These are phyloP conservation scores for Dasypolia templi DNA, from an alignment of 2,888 invertebrate species.

Conservation along the genomic window DNA sequence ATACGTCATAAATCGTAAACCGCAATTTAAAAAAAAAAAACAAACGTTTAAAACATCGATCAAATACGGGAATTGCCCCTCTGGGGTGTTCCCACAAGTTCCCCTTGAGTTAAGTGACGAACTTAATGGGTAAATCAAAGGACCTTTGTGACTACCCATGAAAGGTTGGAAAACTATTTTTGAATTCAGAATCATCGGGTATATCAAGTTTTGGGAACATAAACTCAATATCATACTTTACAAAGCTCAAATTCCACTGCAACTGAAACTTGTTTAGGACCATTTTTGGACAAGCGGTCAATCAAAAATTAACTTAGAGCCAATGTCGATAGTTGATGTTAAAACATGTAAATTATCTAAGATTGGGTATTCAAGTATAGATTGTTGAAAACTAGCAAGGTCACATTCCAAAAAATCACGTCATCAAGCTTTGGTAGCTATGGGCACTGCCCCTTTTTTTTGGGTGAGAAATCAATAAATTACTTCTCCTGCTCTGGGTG, in stretches of 20 bases:
- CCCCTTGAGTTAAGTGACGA: slow-evolving; percentile 9
- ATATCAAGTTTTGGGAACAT: neutral
- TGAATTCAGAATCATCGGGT: neutral
- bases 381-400: neutral
- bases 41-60: too few relatives aligned
- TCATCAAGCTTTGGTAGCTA: neutral
- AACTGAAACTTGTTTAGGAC: neutral
- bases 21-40: too few relatives aligned
- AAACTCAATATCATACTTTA: neutral
- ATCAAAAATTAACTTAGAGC: neutral
- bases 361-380: neutral
- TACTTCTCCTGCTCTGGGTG: too few relatives aligned
- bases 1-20: too few relatives aligned
- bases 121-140: neutral
- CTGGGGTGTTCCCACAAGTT: too few relatives aligned
- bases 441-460: too few relatives aligned
- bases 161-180: neutral
- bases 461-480: too few relatives aligned
- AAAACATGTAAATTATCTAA: too few relatives aligned
- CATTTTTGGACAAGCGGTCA: neutral
- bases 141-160: neutral
- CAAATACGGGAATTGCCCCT: too few relatives aligned
- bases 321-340: neutral
- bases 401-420: neutral
- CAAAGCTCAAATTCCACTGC: neutral